These are phyloP conservation scores for Pyrocephalus nanus DNA, from an alignment of 2,797 vertebrate species.

Conservation along the genomic window DNA sequence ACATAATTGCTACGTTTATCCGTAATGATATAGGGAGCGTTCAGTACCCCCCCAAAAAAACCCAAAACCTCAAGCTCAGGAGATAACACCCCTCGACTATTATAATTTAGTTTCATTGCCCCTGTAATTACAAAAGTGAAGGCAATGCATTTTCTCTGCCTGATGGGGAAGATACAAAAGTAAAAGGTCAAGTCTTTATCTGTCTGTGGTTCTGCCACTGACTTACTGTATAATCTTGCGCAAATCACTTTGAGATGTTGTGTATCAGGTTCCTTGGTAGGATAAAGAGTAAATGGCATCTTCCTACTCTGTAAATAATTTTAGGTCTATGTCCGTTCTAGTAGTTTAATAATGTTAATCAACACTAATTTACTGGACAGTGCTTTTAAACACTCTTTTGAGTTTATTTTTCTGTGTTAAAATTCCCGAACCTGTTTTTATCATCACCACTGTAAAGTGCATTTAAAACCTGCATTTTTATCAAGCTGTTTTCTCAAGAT, in stretches of 20 bases:
- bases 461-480: not conserved
- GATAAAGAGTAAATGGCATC: not conserved
- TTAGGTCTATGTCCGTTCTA: not conserved
- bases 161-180: not conserved
- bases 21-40: conserved; percentile 32
- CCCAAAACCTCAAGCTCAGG: not conserved
- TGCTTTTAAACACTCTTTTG: not conserved
- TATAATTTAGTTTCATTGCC: conserved; percentile 27
- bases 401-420: not conserved
- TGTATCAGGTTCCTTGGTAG: not conserved
- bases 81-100: conserved; percentile 4
- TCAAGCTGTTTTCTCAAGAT: not conserved
- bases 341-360: not conserved
- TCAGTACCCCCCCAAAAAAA: not conserved
- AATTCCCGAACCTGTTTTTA: not conserved
- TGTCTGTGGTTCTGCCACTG: not conserved
- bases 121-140: conserved; percentile 42
- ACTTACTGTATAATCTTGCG: not conserved
- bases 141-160: conserved; percentile 14
- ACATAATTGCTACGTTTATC: conserved; percentile 10
- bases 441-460: not conserved
- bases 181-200: conserved; percentile 27
- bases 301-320: not conserved
- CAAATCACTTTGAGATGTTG: not conserved
- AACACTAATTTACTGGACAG: not conserved